Base-by-base conservation (phyloP, 1,140 invertebrate genomes). In the Dendrolimus punctatus region DNA sequence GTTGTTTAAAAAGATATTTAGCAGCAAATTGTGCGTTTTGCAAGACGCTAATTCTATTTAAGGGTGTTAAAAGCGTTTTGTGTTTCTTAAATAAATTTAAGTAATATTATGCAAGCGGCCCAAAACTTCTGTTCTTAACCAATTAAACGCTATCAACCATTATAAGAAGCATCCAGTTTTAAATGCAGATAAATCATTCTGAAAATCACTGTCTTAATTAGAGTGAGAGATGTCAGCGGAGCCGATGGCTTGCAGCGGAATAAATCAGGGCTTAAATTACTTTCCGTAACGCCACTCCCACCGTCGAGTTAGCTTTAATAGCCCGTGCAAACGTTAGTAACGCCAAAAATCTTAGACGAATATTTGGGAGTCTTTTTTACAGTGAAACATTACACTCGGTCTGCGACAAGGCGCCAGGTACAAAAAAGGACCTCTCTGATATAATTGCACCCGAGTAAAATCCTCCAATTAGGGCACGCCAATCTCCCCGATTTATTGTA, bases 201-300 rank as follows among this genome's bases (percentile, higher is more conserved):
- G 55, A 71, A 68, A 72, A 71, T 71, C 72, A 71, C 64, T 69
- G 71, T 76, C 75, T 74, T 80, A 84, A 77, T 80, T 84, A 80
- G 71, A 76, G 49, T 62, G 70, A 67, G 65, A 67, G 65, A 80
- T 68, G 77, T 80, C 76, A 80, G 65, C 77, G 73, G 46, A 60
- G 58, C 49, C 60, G 57, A 64, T 65, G 63, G 57, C 57, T 57
- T 66, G 62, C 64, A 57, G 53, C 51, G 61, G 68, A 70, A 81
- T 82, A 82, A 81, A 81, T 85, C 77, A 82, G 68, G 64, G 68
- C 70, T 69, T 73, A 76, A 80, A 82, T 80, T 78, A 77, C 79
- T 82, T 78, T 77, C 79, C 71, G 66, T 79, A 73, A 73, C 64
- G 77, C 74, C 76, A 77, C 76, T 68, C 77, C 76, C 73, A 80